phyloP scores from a whole-genome alignment of 2,888 invertebrate species.

The Macaria liturata region DNA sequence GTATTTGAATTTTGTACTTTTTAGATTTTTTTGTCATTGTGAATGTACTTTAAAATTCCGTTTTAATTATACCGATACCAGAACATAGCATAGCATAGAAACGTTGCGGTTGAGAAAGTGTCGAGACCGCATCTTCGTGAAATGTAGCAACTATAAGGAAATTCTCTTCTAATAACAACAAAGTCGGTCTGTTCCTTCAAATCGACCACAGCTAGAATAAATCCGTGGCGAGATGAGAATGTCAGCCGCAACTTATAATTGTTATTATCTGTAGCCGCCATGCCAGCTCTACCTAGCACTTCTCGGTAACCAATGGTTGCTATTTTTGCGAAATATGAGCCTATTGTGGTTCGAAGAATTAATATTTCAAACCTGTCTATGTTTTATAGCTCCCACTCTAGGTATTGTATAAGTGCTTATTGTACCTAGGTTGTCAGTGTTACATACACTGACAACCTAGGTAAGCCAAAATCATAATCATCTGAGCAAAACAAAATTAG shows the following conservation, averaged over 20 bases:
- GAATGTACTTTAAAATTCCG: no score
- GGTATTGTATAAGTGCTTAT: no score
- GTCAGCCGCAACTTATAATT: slow-evolving; percentile 17
- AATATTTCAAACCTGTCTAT: neutral
- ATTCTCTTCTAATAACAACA: neutral
- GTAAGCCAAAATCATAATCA: no score
- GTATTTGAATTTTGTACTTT: no score
- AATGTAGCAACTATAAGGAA: slow-evolving; percentile 1
- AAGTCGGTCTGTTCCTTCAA: slow-evolving; percentile 12
- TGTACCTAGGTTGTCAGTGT: no score
- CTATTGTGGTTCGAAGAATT: slow-evolving; percentile 7
- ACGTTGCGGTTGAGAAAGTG: no score
- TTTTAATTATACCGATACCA: no score
- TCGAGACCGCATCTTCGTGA: neutral
- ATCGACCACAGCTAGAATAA: slow-evolving; percentile 14
- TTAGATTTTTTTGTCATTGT: no score
- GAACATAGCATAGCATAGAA: no score
- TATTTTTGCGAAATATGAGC: slow-evolving; percentile 11
- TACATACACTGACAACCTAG: no score
- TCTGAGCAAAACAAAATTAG: no score
- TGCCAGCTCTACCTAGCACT: neutral
- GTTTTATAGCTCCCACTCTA: no score
- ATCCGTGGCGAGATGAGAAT: slow-evolving; percentile 10
- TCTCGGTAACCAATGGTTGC: slow-evolving; percentile 10
- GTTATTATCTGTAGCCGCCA: slow-evolving; percentile 15